Evolutionary conservation across 2,888 invertebrate genomes (phyloP), one percentile per base, ranked within the genome.

Genomic region (Polydrusus cervinus): DNA sequence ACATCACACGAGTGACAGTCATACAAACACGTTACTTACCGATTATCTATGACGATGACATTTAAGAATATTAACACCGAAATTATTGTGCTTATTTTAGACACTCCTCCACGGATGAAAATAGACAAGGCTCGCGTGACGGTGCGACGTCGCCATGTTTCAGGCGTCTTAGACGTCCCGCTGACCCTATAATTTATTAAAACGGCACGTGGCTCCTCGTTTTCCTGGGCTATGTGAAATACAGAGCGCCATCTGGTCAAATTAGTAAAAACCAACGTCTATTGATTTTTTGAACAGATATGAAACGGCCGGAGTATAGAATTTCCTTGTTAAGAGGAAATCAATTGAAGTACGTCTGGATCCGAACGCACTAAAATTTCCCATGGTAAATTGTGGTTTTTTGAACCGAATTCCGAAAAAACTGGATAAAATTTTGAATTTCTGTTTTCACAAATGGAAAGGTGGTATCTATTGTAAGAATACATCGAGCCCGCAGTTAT

Each of bases 21-120:
- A 47, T 18, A 49, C 16, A 49, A 16, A 49, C 49, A 49, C 49
- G 49, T 49, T 14, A 49, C 49, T 49, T 49, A 49, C 49, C 49
- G 14, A 18, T 18, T 18, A 49, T 49, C 16, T 49, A 16, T 14
- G n/a, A 18, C 49, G 16, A 9, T 49, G 49, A 49, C 49, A 49
- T 49, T 49, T 49, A 16, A 49, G 18, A 49, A 49, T 9, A 49
- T 18, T 9, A 49, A 49, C 16, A 49, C 18, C 5, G 14, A 49
- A 10, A 5, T 49, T 49, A 49, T 49, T 49, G 49, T 18, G 49
- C 18, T 49, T 16, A n/a, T 49, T 49, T 49, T 18, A 16, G 49
- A 49, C 49, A 49, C 49, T 49, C 49, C 49, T 49, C 49, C 16
- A 18, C 16, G 14, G 14, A 49, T 8, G 49, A 49, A 49, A 49